Base-by-base conservation (phyloP, 2,888 invertebrate genomes). In the Stenchaetothrips biformis region DNA sequence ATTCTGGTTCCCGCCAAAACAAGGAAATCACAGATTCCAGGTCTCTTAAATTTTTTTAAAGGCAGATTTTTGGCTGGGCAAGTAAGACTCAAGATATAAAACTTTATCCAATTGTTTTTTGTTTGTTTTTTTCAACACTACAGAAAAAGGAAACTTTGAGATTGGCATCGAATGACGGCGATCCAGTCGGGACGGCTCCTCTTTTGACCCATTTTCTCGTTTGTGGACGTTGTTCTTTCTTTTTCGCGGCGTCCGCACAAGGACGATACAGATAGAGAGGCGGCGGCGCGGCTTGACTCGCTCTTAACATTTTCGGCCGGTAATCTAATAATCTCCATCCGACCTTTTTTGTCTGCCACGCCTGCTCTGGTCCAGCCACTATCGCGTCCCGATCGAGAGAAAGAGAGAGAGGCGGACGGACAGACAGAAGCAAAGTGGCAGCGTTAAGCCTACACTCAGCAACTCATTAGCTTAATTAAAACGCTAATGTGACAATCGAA, bases 281-380 rank as follows among this genome's bases (percentile, higher is more conserved):
- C n/a, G 62, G 21, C 7, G 67, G 67, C 67, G 13, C 25, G 67
- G 67, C 67, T 37, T 4, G 7, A 25, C 59, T 59, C 21, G 67
- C 67, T 74, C 25, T 74, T 74, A 74, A 21, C 67, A 74, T 74
- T 74, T 74, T 74, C 67, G 67, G 25, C 21, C 67, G 67, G 21
- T 74, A 74, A 74, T 74, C 67, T 74, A 74, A 74, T 74, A 74
- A 74, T 74, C 67, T 74, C 67, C 67, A 74, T 74, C 67, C 67
- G 67, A 74, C 67, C 67, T 74, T 74, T 74, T 74, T 74, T 74
- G 67, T 25, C 25, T 74, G 21, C 21, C 25, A 7, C 67, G 67
- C 25, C 67, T 18, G 59, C 21, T 9, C 21, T 25, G 67, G 67
- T 74, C 67, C 67, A 74, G 67, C 67, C 25, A 11, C 25, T 74